Evolutionary conservation across 2,797 vertebrate genomes (phyloP).

Genomic region (Balearica regulorum): DNA sequence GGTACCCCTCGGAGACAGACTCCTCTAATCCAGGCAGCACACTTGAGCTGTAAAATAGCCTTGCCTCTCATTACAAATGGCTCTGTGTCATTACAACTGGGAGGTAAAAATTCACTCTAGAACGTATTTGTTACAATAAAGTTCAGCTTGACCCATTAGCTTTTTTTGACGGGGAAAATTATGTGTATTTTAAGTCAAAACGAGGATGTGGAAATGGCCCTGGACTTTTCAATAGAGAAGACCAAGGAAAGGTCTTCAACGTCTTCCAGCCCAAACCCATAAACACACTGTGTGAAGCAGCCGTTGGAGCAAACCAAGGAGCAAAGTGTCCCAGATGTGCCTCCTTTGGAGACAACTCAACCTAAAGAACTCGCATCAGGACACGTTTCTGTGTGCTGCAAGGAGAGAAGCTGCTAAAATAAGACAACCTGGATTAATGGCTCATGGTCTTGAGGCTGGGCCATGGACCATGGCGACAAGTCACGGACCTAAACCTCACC

Average conservation of each 20-base stretch:
- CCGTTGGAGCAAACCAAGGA: background rate
- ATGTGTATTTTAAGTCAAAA: background rate
- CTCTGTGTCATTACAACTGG: background rate
- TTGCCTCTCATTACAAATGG: background rate
- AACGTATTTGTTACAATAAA: background rate
- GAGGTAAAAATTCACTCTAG: background rate
- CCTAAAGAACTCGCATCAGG: background rate
- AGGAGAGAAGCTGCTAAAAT: background rate
- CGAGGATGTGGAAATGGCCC: background rate
- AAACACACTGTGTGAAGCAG: background rate
- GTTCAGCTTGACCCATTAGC: background rate
- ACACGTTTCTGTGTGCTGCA: rapidly evolving
- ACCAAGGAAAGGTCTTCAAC: background rate
- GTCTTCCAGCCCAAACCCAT: background rate
- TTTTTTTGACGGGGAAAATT: background rate
- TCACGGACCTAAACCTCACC: background rate
- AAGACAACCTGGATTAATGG: background rate
- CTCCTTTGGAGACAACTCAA: background rate
- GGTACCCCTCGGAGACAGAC: background rate
- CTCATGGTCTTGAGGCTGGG: background rate
- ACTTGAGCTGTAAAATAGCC: background rate
- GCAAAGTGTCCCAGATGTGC: background rate
- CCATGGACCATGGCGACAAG: background rate
- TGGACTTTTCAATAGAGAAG: background rate
- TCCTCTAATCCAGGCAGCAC: background rate